Percentiles rank a stretch among this genome's conserved stretches.
Evolutionary conservation across 2,888 invertebrate species (phyloP).

Genomic region (Nasonia oneida): DNA sequence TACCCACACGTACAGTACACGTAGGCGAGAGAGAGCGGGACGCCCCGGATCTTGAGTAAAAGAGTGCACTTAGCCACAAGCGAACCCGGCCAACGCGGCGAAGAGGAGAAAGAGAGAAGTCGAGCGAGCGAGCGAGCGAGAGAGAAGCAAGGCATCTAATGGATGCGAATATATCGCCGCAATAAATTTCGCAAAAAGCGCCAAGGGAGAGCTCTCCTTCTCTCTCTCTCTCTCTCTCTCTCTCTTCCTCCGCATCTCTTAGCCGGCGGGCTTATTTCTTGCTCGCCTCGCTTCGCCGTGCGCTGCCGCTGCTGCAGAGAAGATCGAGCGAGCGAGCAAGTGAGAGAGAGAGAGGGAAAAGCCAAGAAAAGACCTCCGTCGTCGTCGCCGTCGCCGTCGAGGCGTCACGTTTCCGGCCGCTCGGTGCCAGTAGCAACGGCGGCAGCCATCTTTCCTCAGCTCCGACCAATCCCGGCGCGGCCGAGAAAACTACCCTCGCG

Average conservation of each 20-base stretch:
- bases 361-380: constrained; percentile 70
- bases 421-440: constrained; percentile 54
- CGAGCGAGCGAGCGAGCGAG: constrained; percentile 52
- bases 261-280: constrained; percentile 69
- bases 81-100: constrained; percentile 3
- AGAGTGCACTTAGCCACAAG: constrained; percentile 67
- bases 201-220: constrained; percentile 59
- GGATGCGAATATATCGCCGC: constrained; percentile 79
- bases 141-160: constrained; percentile 73
- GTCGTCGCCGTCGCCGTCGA: constrained; percentile 53
- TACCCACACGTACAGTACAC: background rate
- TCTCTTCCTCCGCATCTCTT: constrained; percentile 58
- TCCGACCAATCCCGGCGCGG: constrained; percentile 71
- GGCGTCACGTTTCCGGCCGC: constrained; percentile 75
- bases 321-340: constrained; percentile 36
- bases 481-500: constrained; percentile 73
- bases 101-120: constrained; percentile 61
- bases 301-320: constrained; percentile 6
- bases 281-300: constrained; percentile 43
- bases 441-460: constrained; percentile 76
- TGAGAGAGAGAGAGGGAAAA: constrained; percentile 53
- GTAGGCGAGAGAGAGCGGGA: constrained; percentile 39
- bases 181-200: constrained; percentile 79
- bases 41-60: constrained; percentile 64
- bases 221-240: constrained; percentile 62